phyloP scores from a whole-genome alignment of 2,888 invertebrate species.

The Habrosyne pyritoides region DNA sequence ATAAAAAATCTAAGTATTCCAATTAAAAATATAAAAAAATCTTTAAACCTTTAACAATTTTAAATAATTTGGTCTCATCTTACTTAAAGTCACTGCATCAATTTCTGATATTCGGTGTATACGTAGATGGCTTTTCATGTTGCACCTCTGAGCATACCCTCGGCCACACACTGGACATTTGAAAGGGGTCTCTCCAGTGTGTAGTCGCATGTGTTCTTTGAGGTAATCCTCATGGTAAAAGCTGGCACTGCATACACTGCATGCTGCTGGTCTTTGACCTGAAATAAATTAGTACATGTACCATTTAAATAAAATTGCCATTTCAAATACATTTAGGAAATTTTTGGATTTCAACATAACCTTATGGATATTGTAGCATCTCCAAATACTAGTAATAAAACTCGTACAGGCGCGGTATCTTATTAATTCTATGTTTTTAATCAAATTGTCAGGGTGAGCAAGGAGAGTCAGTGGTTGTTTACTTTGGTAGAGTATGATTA shows the following conservation, averaged over 20 bases:
- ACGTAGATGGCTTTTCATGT: slow-evolving; percentile 77
- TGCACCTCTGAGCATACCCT: slow-evolving; percentile 75
- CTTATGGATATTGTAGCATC: too few species aligned
- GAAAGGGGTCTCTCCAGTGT: slow-evolving; percentile 78
- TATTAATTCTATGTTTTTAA: too few species aligned
- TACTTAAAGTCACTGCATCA: slow-evolving; percentile 57
- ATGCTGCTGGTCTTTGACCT: slow-evolving; percentile 75
- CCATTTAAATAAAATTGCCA: too few species aligned
- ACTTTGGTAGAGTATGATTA: too few species aligned
- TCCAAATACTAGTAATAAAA: too few species aligned
- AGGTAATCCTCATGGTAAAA: slow-evolving; percentile 75
- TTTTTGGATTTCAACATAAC: too few species aligned
- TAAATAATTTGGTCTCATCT: slow-evolving; percentile 70
- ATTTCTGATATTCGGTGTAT: slow-evolving; percentile 71
- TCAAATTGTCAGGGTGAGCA: too few species aligned
- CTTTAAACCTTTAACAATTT: slow-evolving; percentile 57
- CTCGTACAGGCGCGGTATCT: too few species aligned
- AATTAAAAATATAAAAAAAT: background rate
- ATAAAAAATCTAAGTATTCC: background rate
- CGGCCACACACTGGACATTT: slow-evolving; percentile 76
- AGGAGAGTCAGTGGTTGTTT: too few species aligned
- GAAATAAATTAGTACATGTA: slow-evolving; percentile 29
- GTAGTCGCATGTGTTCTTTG: slow-evolving; percentile 74
- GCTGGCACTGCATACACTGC: slow-evolving; percentile 63
- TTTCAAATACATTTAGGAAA: too few species aligned